Evolutionary conservation across 2,113 vertebrate species (phyloP).

Genomic region (Neolamprologus ventralis): DNA sequence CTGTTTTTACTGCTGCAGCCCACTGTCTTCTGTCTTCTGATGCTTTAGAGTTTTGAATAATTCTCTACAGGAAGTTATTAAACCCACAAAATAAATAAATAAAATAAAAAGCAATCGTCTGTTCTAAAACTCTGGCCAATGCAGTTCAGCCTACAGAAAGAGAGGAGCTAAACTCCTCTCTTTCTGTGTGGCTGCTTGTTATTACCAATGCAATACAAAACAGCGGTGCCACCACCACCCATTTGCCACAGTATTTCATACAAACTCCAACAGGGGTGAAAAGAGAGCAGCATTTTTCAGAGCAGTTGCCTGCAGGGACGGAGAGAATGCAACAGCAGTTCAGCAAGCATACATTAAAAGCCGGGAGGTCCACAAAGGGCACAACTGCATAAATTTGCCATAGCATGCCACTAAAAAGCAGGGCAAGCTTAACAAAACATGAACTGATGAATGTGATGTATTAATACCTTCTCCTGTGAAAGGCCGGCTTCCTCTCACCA

Average conservation of each 20-base stretch:
- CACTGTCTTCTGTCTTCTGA: background rate
- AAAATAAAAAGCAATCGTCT: background rate
- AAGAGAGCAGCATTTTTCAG: conserved; percentile 1
- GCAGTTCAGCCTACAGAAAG: background rate
- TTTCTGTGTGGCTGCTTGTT: conserved; percentile 4
- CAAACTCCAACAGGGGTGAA: background rate
- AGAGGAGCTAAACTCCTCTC: background rate
- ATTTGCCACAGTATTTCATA: conserved; percentile 5
- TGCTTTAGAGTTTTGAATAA: background rate
- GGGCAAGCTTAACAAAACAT: background rate
- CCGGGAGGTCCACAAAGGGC: background rate
- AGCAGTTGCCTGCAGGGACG: background rate
- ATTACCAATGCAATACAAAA: conserved; percentile 16
- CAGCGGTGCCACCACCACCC: background rate
- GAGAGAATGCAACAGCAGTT: conserved; percentile 1
- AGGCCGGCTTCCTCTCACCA: conserved; percentile 83
- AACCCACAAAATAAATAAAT: background rate
- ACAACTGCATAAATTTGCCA: background rate
- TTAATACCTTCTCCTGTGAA: conserved; percentile 94
- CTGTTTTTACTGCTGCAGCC: background rate
- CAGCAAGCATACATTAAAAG: conserved; percentile 9
- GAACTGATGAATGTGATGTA: background rate
- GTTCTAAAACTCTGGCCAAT: background rate
- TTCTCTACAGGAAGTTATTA: background rate
- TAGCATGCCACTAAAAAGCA: background rate